A percentile compares a stretch with the other conserved stretches of the same genome.
These are phyloP conservation scores for Pampusana beccarii DNA, from an alignment of 2,113 vertebrate species.

Conservation along the genomic window DNA sequence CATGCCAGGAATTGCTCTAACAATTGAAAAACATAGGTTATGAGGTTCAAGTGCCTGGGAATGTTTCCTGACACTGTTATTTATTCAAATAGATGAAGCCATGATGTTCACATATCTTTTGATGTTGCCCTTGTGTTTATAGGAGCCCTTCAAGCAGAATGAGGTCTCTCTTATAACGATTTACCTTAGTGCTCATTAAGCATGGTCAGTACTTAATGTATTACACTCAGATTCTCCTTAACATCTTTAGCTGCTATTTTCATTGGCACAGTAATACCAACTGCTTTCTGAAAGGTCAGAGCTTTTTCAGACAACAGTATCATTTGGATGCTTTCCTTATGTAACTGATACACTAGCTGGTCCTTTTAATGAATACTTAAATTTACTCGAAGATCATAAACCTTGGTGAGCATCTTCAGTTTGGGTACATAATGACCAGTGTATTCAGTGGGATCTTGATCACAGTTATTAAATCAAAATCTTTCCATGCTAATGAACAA, in stretches of 20 bases:
- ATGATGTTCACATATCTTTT: neutral
- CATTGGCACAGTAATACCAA: conserved; percentile 31
- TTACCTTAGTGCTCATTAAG: conserved; percentile 26
- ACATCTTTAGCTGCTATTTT: conserved; percentile 32
- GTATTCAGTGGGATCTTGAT: conserved; percentile 47
- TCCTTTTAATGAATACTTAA: conserved; percentile 61
- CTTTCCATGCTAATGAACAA: conserved; percentile 14
- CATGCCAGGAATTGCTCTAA: neutral
- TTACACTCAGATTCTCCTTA: neutral
- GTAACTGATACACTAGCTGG: conserved; percentile 19
- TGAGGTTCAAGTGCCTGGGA: neutral
- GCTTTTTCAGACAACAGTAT: conserved; percentile 42
- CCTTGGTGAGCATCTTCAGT: conserved; percentile 54
- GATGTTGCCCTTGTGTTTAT: neutral
- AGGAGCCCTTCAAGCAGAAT: neutral
- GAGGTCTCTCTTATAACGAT: neutral
- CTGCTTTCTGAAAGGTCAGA: conserved; percentile 56
- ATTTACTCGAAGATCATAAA: conserved; percentile 61
- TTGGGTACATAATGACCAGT: conserved; percentile 31
- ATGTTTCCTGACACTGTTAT: neutral
- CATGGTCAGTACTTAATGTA: conserved; percentile 25
- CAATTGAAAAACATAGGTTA: neutral
- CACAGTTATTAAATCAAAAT: conserved; percentile 69
- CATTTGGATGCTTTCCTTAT: conserved; percentile 48
- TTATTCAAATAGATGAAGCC: neutral